Conservation (phyloP, 2,113 vertebrate species). For the Pseudorhombus dupliciocellatus region DNA sequence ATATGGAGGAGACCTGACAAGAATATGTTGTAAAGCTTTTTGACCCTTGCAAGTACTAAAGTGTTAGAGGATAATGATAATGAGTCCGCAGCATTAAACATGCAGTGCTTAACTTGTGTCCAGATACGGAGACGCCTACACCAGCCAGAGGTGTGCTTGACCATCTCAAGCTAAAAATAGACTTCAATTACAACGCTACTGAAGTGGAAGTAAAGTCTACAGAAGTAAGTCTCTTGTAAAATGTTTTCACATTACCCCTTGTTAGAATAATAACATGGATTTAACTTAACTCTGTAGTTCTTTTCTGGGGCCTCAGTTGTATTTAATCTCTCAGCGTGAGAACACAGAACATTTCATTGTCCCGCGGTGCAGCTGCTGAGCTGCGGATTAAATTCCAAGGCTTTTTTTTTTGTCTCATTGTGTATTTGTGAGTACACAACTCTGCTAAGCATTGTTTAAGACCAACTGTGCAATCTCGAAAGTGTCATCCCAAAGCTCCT, state of each 20-base stretch:
- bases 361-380: no score
- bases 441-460: slow-evolving; percentile 14
- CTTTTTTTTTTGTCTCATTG: no score
- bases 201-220: not conserved
- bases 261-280: no score
- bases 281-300: no score
- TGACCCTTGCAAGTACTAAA: not conserved
- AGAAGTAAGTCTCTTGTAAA: not conserved
- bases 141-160: not conserved
- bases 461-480: not conserved
- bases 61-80: not conserved
- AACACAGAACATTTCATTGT: no score
- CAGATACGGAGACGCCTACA: not conserved
- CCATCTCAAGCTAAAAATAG: not conserved
- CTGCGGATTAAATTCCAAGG: no score
- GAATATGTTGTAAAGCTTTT: slow-evolving; percentile 23
- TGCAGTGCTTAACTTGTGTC: not conserved
- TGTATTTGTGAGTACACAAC: not conserved
- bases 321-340: no score
- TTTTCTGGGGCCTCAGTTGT: no score
- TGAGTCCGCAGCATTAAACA: not conserved
- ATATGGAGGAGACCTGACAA: not conserved
- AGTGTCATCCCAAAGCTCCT: not conserved
- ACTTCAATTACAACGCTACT: not conserved
- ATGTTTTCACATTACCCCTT: no score